Evolutionary conservation across 2,797 vertebrate genomes (phyloP), one percentile per base, ranked within the genome.

Genomic region (Gallinago stenura): DNA sequence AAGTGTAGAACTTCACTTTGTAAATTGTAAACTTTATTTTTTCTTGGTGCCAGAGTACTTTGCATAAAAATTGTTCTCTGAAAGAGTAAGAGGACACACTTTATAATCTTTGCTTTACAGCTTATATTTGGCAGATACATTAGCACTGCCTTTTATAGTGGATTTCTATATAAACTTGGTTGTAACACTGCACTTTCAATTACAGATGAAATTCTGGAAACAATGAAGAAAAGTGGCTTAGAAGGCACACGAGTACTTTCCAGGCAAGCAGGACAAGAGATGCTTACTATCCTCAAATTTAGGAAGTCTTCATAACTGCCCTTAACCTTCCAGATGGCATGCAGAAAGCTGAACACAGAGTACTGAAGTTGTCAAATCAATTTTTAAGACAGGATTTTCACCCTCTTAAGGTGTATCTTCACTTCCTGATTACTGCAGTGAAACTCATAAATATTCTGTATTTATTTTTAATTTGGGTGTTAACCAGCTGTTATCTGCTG

Each of bases 121-220:
- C 9, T 72, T 76, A 35, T 12, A 2, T 48, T 65, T 85, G 25
- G 12, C 6, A 70, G 30, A 54, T 64, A 43, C 4, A 9, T 73
- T 20, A 56, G 72, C 41, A 28, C 3, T 83, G 11, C 51, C 28
- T 50, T 35, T 51, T 76, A 9, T 13, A 61, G 35, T 7, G 6
- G 9, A 8, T 62, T 82, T 33, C 51, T 41, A 0, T 11, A 51
- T 54, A 45, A 90, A 43, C 46, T 72, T 5, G 2, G 35, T 51
- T 86, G 5, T 96, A 94, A 95, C 43, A 3, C n/a, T 92, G 17
- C 11, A 9, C 66, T 94, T 97, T 86, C 16, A 45, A 82, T 97
- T 98, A 75, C 97, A 99, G 99, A 98, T 95, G 99, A 99, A 90
- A 99, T 99, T 89, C 95, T 99, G 91, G 33, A 91, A 75, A 87